A percentile compares a stretch with the other conserved stretches of the same genome.
Conservation (phyloP, 2,113 vertebrate genomes). For the Scomber japonicus region DNA sequence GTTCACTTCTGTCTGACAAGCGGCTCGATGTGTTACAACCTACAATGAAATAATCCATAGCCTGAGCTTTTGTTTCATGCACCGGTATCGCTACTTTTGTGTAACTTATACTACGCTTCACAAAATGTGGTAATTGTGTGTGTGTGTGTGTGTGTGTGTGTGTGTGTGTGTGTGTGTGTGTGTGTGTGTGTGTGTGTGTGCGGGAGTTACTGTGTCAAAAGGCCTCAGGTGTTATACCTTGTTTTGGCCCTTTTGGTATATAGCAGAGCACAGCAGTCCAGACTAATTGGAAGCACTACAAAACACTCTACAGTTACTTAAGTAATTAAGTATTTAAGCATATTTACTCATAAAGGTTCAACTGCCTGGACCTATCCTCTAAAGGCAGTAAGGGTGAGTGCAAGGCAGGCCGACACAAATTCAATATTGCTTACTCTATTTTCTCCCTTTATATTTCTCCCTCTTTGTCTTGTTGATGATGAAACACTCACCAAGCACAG, state of each 20-base stretch:
- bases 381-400: constrained; percentile 7
- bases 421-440: constrained; percentile 32
- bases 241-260: constrained; percentile 26
- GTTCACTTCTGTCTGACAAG: not conserved
- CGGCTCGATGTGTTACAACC: not conserved
- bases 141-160: not conserved
- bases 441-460: constrained; percentile 15
- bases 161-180: no score
- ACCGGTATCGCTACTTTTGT: not conserved
- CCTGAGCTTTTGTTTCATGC: not conserved
- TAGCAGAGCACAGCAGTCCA: constrained; percentile 14
- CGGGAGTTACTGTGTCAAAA: constrained; percentile 14
- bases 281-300: constrained; percentile 27
- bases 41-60: not conserved
- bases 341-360: constrained; percentile 29
- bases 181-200: no score
- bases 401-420: not conserved
- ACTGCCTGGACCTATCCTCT: constrained; percentile 21
- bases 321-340: constrained; percentile 47
- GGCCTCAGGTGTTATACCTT: constrained; percentile 43
- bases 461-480: constrained; percentile 66
- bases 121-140: constrained; percentile 28
- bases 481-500: constrained; percentile 61
- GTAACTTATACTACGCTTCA: constrained; percentile 2
- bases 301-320: not conserved